Conservation (phyloP, 2,113 vertebrate genomes). For the Irena cyanogastra region DNA sequence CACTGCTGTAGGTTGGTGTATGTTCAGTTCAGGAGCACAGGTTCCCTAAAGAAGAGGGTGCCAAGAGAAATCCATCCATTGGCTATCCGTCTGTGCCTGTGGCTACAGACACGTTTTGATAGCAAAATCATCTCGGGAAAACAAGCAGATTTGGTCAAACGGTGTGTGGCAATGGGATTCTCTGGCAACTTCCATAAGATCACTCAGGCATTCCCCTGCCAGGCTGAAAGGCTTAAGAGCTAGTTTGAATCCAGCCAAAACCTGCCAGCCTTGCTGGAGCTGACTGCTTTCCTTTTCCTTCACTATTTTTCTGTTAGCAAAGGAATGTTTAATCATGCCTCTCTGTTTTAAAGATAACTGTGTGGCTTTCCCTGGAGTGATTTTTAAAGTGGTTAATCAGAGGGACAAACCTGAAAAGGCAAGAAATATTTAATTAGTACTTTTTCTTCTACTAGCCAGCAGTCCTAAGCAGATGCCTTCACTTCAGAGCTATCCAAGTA, state of each 20-base stretch:
- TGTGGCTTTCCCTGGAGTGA: not conserved
- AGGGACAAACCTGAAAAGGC: conserved; percentile 22
- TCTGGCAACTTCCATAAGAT: not conserved
- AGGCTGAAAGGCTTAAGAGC: not conserved
- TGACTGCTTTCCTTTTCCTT: not conserved
- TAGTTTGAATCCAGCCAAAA: not conserved
- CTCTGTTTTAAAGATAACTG: not conserved
- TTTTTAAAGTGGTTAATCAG: conserved; percentile 17
- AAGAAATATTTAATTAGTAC: conserved; percentile 43
- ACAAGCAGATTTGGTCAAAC: not conserved
- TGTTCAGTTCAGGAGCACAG: not conserved
- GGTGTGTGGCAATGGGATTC: not conserved
- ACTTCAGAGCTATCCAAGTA: not conserved
- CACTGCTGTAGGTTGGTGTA: accelerated
- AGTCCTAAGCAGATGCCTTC: conserved; percentile 20
- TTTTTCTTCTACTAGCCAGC: conserved; percentile 2
- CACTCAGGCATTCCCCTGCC: not conserved
- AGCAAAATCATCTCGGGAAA: not conserved
- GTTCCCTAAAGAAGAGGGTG: not conserved
- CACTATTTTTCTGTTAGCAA: not conserved
- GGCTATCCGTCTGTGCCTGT: accelerated
- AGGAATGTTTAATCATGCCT: not conserved
- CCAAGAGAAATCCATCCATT: not conserved
- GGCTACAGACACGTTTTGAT: not conserved
- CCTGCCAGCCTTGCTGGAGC: not conserved